Percentiles rank a stretch among this genome's conserved stretches.
These are phyloP conservation scores for Pandemis cinnamomeana DNA, from an alignment of 2,888 invertebrate genomes.

Conservation along the genomic window DNA sequence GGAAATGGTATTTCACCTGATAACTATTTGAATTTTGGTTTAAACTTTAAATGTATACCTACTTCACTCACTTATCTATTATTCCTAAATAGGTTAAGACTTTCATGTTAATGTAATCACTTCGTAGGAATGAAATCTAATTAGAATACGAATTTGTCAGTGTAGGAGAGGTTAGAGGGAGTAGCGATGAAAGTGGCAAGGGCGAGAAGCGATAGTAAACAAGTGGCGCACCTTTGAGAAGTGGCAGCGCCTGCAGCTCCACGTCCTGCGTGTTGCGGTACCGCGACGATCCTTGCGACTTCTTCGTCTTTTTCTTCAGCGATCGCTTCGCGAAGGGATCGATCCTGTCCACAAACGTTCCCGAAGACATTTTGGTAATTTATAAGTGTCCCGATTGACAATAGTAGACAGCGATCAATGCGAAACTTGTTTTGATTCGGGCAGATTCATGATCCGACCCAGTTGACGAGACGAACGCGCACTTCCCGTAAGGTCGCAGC, in stretches of 20 bases:
- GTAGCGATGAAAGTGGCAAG: conserved; percentile 36
- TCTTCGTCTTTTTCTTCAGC: conserved; percentile 98
- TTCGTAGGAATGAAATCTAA: not conserved
- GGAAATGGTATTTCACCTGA: too few relatives aligned
- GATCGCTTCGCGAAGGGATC: conserved; percentile 99
- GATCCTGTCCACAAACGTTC: conserved; percentile 99
- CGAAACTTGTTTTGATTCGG: conserved; percentile 80
- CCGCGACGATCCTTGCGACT: conserved; percentile 99
- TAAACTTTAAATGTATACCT: not conserved
- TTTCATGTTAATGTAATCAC: conserved; percentile 8
- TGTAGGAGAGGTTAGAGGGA: conserved; percentile 22
- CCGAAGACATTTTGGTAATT: conserved; percentile 88
- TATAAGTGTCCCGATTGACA: conserved; percentile 82
- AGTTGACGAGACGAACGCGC: conserved; percentile 79
- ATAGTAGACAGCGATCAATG: conserved; percentile 81
- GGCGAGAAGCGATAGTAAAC: conserved; percentile 31
- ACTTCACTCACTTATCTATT: not conserved
- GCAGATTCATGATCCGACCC: conserved; percentile 83
- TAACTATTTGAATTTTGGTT: too few relatives aligned
- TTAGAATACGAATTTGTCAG: not conserved
- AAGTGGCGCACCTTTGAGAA: conserved; percentile 94
- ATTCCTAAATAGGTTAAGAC: not conserved
- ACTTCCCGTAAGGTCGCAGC: conserved; percentile 78
- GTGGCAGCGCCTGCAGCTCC: conserved; percentile 97
- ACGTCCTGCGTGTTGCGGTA: conserved; percentile 99